Evolutionary conservation across 2,888 invertebrate species (phyloP).

Genomic region (Trachelus stipa): DNA sequence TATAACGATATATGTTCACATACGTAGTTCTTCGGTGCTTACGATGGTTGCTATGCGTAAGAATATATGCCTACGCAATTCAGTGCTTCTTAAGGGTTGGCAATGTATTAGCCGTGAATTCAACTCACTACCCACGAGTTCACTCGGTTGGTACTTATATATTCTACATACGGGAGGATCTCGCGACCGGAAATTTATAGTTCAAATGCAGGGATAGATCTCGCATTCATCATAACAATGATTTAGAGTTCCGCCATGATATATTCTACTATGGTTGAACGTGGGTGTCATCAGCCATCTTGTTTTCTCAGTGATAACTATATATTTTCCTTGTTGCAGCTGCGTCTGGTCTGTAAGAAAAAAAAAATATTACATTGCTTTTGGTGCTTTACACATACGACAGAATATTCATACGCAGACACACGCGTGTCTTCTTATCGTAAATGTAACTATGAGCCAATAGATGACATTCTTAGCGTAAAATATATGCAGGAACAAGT

Average conservation of each 20-base stretch:
- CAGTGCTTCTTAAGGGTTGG: conserved; percentile 2
- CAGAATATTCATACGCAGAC: background rate
- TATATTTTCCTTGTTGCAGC: conserved; percentile 20
- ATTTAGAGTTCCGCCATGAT: conserved; percentile 48
- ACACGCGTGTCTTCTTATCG: background rate
- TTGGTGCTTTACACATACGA: background rate
- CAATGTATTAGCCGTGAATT: conserved; percentile 2
- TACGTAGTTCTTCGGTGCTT: background rate
- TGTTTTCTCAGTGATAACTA: conserved; percentile 20
- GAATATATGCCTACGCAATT: background rate
- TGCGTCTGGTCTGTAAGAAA: background rate
- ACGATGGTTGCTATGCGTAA: background rate
- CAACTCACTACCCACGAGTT: background rate
- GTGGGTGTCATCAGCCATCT: conserved; percentile 26
- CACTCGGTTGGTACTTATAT: background rate
- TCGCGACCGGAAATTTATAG: conserved; percentile 43
- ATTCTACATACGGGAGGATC: conserved; percentile 22
- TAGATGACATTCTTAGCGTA: background rate
- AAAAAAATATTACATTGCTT: background rate
- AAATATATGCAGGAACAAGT: background rate
- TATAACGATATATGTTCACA: background rate
- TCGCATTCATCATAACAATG: conserved; percentile 53
- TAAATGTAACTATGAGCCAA: background rate
- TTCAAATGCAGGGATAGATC: conserved; percentile 47
- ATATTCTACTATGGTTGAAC: conserved; percentile 31